Evolutionary conservation across 2,113 vertebrate species (phyloP), one percentile per base, ranked within the genome.

Genomic region (Carassius auratus): DNA sequence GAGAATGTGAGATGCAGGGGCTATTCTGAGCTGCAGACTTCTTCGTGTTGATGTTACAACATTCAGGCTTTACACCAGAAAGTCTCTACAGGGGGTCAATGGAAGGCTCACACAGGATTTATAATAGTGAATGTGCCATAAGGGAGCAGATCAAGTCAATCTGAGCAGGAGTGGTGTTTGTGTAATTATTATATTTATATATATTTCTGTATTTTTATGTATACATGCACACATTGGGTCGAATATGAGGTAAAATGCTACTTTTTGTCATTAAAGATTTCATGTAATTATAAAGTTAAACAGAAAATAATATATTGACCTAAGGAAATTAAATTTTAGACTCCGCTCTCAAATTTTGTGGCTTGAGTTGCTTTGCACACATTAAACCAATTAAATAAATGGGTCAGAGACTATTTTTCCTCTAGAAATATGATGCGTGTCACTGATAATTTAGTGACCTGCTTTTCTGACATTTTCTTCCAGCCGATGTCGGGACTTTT

Each of bases 41-140:
- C 78, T 62, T 81, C 8, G 78, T 45, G 59, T 50, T 81, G 78
- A 81, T 50, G 42, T 81, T 48, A 66, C 78, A 26, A 48, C 78
- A 66, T 66, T 66, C 13, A 5, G 61, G 45, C 73, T 75, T 50
- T 75, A 26, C n/a, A 75, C 73, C 45, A 75, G 73, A 75, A 12
- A 15, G 78, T 66, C 59, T 66, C 78, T 64, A 38, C 42, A 81
- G 38, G 78, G 78, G 78, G 78, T 81, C 38, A 2, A 64, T 66
- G 42, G 42, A 13, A 45, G 78, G 9, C 38, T 81, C 42, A 23
- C 78, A 17, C n/a, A 45, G n/a, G 14, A 5, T 81, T 81, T 48
- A 66, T 66, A 23, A 66, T 23, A 48, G 7, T 23, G 42, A 48
- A 26, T 45, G 61, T 66, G 21, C 61, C 61, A 81, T 45, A 81